Base-by-base conservation (phyloP, 2,888 invertebrate species). In the Linnaemya tessellans region DNA sequence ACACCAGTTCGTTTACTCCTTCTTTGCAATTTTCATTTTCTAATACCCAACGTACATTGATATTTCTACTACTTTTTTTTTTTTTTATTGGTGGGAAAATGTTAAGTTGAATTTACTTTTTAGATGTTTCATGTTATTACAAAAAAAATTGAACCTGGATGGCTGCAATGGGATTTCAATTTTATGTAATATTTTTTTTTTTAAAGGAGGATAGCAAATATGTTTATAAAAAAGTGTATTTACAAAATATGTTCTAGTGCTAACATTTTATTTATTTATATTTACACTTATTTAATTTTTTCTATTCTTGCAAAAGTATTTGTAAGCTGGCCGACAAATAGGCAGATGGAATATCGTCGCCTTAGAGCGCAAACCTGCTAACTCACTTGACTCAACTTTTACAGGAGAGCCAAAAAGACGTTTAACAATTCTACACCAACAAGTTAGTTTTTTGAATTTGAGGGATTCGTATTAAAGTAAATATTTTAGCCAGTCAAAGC, bases 161-260 rank as follows among this genome's bases (percentile, higher is more conserved):
- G 85, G 70, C 60, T 79, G 78, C 35, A 25, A 30, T 65, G 81
- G 85, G 81, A 85, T 75, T 82, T 82, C 7, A 68, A 18, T 78
- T 79, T 80, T 41, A 25, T 30, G 13, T 49, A 38, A n/a, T 15
- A 30, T 20, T 35, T 38, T 49, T 38, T 3, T 15, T 18, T 20
- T 35, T 38, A 38, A 9, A 46, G 30, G 3, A 15, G 46, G 51
- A 49, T 54, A 22, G 25, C 51, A 22, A 64, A 51, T 18, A 41
- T 41, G 25, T 64, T 41, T 25, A 43, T 43, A 18, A 46, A 51
- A 35, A 67, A 51, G 1, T 11, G 13, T 41, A 41, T 41, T 13
- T 41, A 46, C 25, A 25, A 25, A 11, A 54, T 11, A 41, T 11
- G 15, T 10, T 51, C 9, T 13, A 51, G n/a, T 41, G 20, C 20